These are phyloP conservation scores for Rotaria magnacalcarata DNA, from an alignment of 2,888 invertebrate genomes.

Conservation along the genomic window DNA sequence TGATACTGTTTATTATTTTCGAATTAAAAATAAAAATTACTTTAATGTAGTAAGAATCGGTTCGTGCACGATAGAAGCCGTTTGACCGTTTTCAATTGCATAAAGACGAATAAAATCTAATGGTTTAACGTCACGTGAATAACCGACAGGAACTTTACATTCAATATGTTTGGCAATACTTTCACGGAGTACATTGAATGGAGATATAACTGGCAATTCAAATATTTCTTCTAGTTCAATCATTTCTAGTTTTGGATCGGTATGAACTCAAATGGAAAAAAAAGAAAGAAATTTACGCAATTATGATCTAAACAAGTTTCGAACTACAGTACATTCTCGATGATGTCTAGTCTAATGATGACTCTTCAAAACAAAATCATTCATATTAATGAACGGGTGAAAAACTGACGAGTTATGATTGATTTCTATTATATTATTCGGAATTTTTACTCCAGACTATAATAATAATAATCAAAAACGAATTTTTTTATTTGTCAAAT, in stretches of 20 bases:
- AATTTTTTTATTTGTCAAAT: too few relatives aligned
- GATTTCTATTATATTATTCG: too few relatives aligned
- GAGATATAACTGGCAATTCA: neutral
- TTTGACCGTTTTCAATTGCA: neutral
- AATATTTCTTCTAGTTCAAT: neutral
- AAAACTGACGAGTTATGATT: too few relatives aligned
- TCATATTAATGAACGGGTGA: too few relatives aligned
- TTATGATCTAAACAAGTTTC: too few relatives aligned
- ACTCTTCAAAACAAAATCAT: too few relatives aligned
- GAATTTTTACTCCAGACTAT: too few relatives aligned
- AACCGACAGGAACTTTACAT: neutral
- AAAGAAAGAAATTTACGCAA: neutral
- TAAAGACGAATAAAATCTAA: neutral
- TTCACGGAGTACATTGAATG: constrained; percentile 21
- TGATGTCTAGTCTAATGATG: too few relatives aligned
- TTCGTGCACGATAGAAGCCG: neutral
- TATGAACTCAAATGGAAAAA: constrained; percentile 12
- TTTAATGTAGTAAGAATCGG: neutral
- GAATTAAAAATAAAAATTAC: neutral
- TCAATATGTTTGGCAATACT: neutral
- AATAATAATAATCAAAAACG: too few relatives aligned
- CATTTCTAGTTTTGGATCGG: neutral
- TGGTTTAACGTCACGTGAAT: constrained; percentile 11
- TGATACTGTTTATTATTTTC: neutral
- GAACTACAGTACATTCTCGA: too few relatives aligned